Evolutionary conservation across 1,140 invertebrate species (phyloP).

Genomic region (Heliothis virescens): DNA sequence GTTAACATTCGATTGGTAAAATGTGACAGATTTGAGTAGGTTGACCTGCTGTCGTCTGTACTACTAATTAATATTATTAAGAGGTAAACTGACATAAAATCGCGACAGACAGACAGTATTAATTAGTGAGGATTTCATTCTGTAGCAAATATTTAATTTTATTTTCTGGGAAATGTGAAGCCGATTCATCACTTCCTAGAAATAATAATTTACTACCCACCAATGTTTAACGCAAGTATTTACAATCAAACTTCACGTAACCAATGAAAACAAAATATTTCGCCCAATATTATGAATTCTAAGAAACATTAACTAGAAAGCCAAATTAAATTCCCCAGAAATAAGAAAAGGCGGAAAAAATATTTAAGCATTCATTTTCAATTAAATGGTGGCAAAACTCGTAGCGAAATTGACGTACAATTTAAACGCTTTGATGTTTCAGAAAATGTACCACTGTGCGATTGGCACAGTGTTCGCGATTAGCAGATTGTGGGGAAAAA

Average conservation of each 20-base stretch:
- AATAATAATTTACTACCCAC: background rate
- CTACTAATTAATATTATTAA: background rate
- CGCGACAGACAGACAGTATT: too few relatives aligned
- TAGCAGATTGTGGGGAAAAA: slow-evolving; percentile 38
- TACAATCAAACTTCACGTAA: background rate
- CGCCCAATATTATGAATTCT: background rate
- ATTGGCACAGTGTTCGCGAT: slow-evolving; percentile 21
- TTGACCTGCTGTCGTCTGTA: too few relatives aligned
- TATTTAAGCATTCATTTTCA: slow-evolving; percentile 27
- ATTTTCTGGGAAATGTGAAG: too few relatives aligned
- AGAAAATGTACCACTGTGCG: slow-evolving; percentile 13
- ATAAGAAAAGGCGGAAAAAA: slow-evolving; percentile 28
- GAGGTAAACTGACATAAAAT: background rate
- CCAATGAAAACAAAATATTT: slow-evolving; percentile 7
- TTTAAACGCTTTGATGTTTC: slow-evolving; percentile 44
- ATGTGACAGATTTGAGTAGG: too few relatives aligned
- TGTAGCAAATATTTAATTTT: too few relatives aligned
- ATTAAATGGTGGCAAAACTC: slow-evolving; percentile 43
- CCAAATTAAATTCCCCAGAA: slow-evolving; percentile 38
- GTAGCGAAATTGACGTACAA: slow-evolving; percentile 38
- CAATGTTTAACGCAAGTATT: background rate
- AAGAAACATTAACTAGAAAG: background rate
- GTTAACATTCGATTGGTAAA: too few relatives aligned
- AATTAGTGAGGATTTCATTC: too few relatives aligned
- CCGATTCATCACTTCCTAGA: too few relatives aligned